phyloP scores from a whole-genome alignment of 2,888 invertebrate species.

The Pemphredon lugubris region DNA sequence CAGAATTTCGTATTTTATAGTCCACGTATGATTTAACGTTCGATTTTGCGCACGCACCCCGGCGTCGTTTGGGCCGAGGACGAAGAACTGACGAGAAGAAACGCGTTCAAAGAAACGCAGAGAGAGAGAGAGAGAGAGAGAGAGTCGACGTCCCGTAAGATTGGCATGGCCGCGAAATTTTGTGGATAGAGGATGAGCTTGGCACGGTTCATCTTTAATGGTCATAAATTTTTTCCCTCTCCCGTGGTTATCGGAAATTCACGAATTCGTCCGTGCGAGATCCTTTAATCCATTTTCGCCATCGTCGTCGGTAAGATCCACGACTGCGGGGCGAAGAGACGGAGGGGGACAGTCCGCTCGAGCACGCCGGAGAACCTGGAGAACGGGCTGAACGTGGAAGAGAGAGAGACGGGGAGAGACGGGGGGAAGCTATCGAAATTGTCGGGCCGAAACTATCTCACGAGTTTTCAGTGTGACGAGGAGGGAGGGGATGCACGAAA shows the following conservation, averaged over 20 bases:
- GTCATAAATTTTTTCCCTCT: conserved; percentile 46
- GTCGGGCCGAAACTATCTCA: conserved; percentile 61
- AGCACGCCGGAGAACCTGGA: conserved; percentile 5
- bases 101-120: neutral
- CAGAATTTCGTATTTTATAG: neutral
- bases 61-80: no score
- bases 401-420: conserved; percentile 4
- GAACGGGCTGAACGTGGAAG: neutral
- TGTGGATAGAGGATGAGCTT: conserved; percentile 24
- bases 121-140: neutral
- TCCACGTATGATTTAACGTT: conserved; percentile 1
- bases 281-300: conserved; percentile 61
- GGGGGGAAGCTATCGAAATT: conserved; percentile 47
- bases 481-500: conserved; percentile 44
- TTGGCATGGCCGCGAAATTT: neutral
- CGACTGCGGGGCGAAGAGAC: no score
- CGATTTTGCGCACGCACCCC: neutral
- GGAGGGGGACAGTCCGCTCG: no score
- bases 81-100: no score
- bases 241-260: conserved; percentile 49
- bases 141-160: no score
- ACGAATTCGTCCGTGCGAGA: conserved; percentile 47
- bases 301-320: conserved; percentile 32
- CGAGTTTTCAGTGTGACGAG: conserved; percentile 51
- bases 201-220: conserved; percentile 19